Base-by-base conservation (phyloP, 2,113 vertebrate genomes). In the Nerophis lumbriciformis region DNA sequence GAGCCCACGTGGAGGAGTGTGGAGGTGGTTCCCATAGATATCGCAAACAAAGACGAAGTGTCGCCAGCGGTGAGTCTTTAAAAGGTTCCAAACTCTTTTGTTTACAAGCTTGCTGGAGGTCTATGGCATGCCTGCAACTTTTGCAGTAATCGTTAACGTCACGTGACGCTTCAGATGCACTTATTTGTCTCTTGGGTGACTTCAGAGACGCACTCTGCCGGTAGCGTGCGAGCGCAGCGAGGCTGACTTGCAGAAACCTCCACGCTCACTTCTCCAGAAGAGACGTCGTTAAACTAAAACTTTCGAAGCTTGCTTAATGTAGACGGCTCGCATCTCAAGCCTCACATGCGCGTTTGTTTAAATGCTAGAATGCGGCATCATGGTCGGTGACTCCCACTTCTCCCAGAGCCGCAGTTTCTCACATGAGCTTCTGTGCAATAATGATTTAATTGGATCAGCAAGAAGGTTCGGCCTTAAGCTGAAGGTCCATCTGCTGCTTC, bases 21-120 rank as follows among this genome's bases (percentile, higher is more conserved):
- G 60, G 95, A 98, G 79, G 90, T 97, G 67, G 92, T 94, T 65
- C 92, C 93, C 65, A 95, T 98, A 73, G 95, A 99, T 72, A 98
- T 99, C 68, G 91, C 94, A 75, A 95, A 92, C 84, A 91, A 91
- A 84, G 93, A 92, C 54, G 94, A 96, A 80, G 94, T 98, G 79
- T 91, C 95, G 56, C 73, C 87, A 44, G 91, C 87, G 68, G 95
- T 98, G 86, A 96, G 95, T 91, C n/a, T 10, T 45, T 11, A 42
- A 45, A 45, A 45, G 12, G 42, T 4, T 45, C 42, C 10, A 45
- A 45, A 12, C 42, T 45, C 5, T 45, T 45, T 45, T 11, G 42
- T 45, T 45, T 8, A 44, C 12, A 11, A 11, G 10, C 1, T 45
- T 45, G 42, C 42, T 5, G 11, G 6, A 45, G 12, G 11, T 45